These are phyloP conservation scores for Drosophila cyrtoloma DNA, from an alignment of 2,888 invertebrate species.

Conservation along the genomic window DNA sequence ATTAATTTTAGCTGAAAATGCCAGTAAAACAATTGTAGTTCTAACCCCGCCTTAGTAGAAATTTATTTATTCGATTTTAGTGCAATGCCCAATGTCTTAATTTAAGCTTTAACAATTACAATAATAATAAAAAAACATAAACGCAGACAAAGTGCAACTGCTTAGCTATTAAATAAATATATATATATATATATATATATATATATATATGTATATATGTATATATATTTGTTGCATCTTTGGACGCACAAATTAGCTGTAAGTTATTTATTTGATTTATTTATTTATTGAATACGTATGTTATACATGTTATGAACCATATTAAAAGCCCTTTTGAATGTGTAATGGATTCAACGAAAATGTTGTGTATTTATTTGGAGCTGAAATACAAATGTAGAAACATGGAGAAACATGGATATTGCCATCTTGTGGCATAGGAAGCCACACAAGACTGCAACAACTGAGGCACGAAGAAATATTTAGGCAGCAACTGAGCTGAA, in stretches of 20 bases:
- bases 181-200: background rate
- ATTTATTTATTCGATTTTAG: slow-evolving; percentile 58
- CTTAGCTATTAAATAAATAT: slow-evolving; percentile 13
- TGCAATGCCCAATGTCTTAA: slow-evolving; percentile 55
- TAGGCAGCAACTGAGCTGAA: background rate
- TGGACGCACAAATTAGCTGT: slow-evolving; percentile 46
- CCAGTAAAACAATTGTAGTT: slow-evolving; percentile 72
- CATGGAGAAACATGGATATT: background rate
- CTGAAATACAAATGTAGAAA: background rate
- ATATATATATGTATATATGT: background rate
- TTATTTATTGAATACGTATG: slow-evolving; percentile 59
- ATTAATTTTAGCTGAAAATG: slow-evolving; percentile 73
- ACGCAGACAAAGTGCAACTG: background rate
- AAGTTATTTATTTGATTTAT: slow-evolving; percentile 73
- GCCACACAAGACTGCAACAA: background rate
- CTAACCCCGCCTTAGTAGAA: slow-evolving; percentile 66
- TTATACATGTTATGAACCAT: slow-evolving; percentile 48
- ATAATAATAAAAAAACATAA: slow-evolving; percentile 4
- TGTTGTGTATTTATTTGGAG: background rate
- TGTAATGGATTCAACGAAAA: slow-evolving; percentile 3
- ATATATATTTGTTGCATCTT: slow-evolving; percentile 33
- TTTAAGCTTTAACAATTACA: slow-evolving; percentile 28
- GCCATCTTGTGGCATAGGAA: background rate
- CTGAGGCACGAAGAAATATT: background rate
- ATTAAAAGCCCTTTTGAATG: slow-evolving; percentile 37